phyloP scores from a whole-genome alignment of 2,888 invertebrate species.

The Notodonta ziczac region DNA sequence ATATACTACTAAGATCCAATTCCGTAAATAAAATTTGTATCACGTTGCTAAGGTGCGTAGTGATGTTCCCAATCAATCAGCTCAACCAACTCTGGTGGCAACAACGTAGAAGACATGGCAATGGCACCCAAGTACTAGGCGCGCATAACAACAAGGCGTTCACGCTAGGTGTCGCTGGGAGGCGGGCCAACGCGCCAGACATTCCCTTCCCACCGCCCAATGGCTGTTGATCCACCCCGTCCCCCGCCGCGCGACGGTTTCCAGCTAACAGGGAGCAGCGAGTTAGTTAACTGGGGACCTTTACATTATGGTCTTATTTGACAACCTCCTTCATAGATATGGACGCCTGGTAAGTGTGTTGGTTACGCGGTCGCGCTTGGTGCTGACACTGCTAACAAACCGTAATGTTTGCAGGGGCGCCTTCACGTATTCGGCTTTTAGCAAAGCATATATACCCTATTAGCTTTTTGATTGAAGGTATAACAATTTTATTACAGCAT shows the following conservation, averaged over 20 bases:
- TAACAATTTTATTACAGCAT: not conserved
- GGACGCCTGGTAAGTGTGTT: slow-evolving; percentile 68
- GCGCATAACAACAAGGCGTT: slow-evolving; percentile 77
- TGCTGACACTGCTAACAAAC: slow-evolving; percentile 29
- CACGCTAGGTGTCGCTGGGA: slow-evolving; percentile 69
- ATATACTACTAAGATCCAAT: no score
- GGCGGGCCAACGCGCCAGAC: slow-evolving; percentile 78
- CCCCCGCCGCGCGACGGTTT: slow-evolving; percentile 48
- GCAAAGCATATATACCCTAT: not conserved
- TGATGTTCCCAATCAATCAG: slow-evolving; percentile 45
- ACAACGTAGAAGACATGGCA: slow-evolving; percentile 53
- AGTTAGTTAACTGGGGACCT: slow-evolving; percentile 53
- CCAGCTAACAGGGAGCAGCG: slow-evolving; percentile 50
- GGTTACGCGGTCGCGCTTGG: slow-evolving; percentile 44
- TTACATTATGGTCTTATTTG: slow-evolving; percentile 51
- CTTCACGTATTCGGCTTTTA: not conserved
- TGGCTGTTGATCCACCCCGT: slow-evolving; percentile 69
- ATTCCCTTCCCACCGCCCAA: slow-evolving; percentile 76
- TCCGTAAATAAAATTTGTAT: no score
- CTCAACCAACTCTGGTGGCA: slow-evolving; percentile 26
- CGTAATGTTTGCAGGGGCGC: slow-evolving; percentile 30
- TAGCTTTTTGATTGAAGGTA: not conserved
- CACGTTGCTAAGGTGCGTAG: slow-evolving; percentile 13
- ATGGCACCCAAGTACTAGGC: slow-evolving; percentile 71
- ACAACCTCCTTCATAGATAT: slow-evolving; percentile 57